phyloP scores from a whole-genome alignment of 2,888 invertebrate species.

The Nephrocerus scutellatus region DNA sequence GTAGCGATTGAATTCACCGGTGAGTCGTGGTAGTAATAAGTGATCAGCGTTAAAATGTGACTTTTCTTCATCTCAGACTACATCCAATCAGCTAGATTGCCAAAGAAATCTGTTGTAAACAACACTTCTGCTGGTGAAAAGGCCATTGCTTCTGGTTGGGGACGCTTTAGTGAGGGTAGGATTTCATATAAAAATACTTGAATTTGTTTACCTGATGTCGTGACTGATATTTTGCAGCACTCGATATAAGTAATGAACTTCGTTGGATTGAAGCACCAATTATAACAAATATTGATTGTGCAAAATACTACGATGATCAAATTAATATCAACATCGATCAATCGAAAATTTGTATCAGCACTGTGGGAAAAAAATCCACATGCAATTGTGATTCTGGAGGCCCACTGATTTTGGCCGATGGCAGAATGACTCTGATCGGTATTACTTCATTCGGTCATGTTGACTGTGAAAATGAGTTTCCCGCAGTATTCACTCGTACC shows the following conservation, averaged over 20 bases:
- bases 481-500: slow-evolving; percentile 34
- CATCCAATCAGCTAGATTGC: slow-evolving; percentile 26
- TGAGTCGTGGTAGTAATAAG: no score
- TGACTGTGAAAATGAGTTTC: slow-evolving; percentile 31
- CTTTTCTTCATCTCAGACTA: slow-evolving; percentile 14
- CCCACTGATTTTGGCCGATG: slow-evolving; percentile 33
- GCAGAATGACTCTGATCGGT: slow-evolving; percentile 31
- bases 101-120: slow-evolving; percentile 21
- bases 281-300: slow-evolving; percentile 26
- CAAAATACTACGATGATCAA: slow-evolving; percentile 21
- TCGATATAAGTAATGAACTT: slow-evolving; percentile 24
- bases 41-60: no score
- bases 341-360: slow-evolving; percentile 46
- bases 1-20: slow-evolving; percentile 10
- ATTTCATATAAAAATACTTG: not conserved
- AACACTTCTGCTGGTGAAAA: slow-evolving; percentile 24
- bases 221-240: slow-evolving; percentile 11
- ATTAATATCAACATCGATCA: slow-evolving; percentile 24
- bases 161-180: slow-evolving; percentile 25
- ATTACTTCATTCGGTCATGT: slow-evolving; percentile 37
- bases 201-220: not conserved
- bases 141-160: slow-evolving; percentile 30
- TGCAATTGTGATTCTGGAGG: slow-evolving; percentile 44
- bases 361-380: slow-evolving; percentile 39
- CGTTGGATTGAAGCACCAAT: slow-evolving; percentile 30